Evolutionary conservation across 2,797 vertebrate species (phyloP).

Genomic region (Pipistrellus kuhlii): DNA sequence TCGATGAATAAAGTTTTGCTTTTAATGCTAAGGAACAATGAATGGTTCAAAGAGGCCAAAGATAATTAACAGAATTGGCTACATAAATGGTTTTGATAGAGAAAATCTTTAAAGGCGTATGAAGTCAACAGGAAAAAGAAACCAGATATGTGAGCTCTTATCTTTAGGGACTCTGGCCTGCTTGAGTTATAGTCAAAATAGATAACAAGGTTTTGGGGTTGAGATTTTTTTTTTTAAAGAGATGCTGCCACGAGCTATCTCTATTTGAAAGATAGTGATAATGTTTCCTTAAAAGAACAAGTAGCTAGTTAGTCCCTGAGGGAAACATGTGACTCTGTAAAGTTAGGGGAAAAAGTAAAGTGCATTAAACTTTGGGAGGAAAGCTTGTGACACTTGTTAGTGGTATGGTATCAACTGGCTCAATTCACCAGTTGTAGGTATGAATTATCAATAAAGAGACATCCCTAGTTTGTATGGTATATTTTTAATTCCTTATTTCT

Average conservation of each 20-base stretch:
- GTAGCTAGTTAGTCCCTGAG: background rate
- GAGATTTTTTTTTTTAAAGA: background rate
- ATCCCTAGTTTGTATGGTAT: background rate
- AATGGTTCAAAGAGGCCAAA: background rate
- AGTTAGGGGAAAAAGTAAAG: background rate
- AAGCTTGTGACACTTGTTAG: background rate
- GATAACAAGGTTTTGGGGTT: constrained; percentile 37
- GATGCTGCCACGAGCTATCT: background rate
- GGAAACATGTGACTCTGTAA: background rate
- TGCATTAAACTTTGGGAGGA: background rate
- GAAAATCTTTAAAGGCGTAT: background rate
- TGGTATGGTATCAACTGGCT: background rate
- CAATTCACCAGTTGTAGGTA: background rate
- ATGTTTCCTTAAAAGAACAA: background rate
- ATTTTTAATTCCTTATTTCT: constrained; percentile 12
- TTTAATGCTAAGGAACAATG: background rate
- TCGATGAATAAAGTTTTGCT: background rate
- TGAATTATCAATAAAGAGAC: constrained; percentile 6
- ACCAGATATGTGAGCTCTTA: background rate
- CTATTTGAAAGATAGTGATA: background rate
- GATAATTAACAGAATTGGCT: background rate
- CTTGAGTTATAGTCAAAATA: constrained; percentile 32
- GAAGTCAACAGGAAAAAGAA: background rate
- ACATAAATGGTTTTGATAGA: background rate
- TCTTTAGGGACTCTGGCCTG: background rate